Conservation (phyloP, 2,888 invertebrate genomes). For the Rhodophaea formosa region DNA sequence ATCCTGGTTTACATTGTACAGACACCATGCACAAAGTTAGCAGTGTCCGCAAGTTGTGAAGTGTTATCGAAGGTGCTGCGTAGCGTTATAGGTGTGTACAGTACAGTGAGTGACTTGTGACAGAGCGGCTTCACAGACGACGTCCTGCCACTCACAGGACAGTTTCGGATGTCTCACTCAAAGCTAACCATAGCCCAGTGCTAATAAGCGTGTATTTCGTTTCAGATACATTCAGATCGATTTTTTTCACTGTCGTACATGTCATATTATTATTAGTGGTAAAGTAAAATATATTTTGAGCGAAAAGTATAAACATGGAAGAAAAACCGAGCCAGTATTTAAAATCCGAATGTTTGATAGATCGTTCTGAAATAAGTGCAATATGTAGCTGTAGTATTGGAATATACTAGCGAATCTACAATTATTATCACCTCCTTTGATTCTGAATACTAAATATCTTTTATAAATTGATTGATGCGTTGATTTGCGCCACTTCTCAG, state of each 20-base stretch:
- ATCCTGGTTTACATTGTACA: background rate
- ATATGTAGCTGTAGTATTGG: conserved; percentile 68
- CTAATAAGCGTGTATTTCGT: conserved; percentile 28
- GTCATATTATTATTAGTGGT: conserved; percentile 22
- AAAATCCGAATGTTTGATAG: conserved; percentile 73
- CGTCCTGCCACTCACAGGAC: background rate
- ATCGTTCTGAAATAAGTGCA: conserved; percentile 69
- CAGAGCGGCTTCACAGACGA: conserved; percentile 47
- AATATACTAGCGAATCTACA: conserved; percentile 40
- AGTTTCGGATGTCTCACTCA: background rate
- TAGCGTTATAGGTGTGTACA: conserved; percentile 46
- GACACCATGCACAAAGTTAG: conserved; percentile 36
- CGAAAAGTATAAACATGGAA: conserved; percentile 56
- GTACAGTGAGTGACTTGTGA: conserved; percentile 57
- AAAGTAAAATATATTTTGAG: conserved; percentile 33
- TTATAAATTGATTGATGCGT: conserved; percentile 23
- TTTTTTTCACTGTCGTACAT: conserved; percentile 21
- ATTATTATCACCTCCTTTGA: conserved; percentile 18
- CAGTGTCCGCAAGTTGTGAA: conserved; percentile 55
- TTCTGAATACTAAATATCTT: conserved; percentile 15
- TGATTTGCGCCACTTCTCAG: conserved; percentile 44
- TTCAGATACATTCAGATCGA: conserved; percentile 37
- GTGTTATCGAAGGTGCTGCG: conserved; percentile 68
- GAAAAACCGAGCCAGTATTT: conserved; percentile 79
- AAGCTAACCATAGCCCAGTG: conserved; percentile 19